phyloP scores from a whole-genome alignment of 2,797 vertebrate genomes.

The Oreochromis grahami region DNA sequence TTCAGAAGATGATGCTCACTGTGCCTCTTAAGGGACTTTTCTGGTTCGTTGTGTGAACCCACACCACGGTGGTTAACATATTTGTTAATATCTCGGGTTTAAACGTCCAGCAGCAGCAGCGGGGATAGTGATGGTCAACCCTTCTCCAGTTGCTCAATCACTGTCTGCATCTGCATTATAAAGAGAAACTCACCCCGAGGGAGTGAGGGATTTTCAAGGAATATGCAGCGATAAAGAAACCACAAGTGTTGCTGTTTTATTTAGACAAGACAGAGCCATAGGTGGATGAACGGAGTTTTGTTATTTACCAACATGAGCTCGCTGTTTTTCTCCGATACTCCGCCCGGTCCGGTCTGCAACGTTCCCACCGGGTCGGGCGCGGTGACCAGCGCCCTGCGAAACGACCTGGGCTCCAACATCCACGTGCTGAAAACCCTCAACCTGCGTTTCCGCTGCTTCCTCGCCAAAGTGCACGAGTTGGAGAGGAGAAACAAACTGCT shows the following conservation, averaged over 20 bases:
- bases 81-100: slow-evolving; percentile 11
- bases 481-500: slow-evolving; percentile 92
- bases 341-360: slow-evolving; percentile 55
- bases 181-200: slow-evolving; percentile 33
- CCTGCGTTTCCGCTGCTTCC: slow-evolving; percentile 94
- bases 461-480: slow-evolving; percentile 95
- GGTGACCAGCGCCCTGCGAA: slow-evolving; percentile 87
- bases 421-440: slow-evolving; percentile 94
- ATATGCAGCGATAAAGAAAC: slow-evolving; percentile 43
- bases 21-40: slow-evolving; percentile 39
- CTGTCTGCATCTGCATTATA: slow-evolving; percentile 50
- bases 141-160: slow-evolving; percentile 13
- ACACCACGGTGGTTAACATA: not conserved
- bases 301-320: slow-evolving; percentile 76
- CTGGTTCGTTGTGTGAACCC: not conserved
- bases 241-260: slow-evolving; percentile 3
- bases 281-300: slow-evolving; percentile 10
- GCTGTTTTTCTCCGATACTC: slow-evolving; percentile 79
- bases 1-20: slow-evolving; percentile 54
- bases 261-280: slow-evolving; percentile 5
- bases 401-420: slow-evolving; percentile 96
- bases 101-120: slow-evolving; percentile 14
- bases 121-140: slow-evolving; percentile 46
- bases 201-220: slow-evolving; percentile 4
- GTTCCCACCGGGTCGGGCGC: slow-evolving; percentile 63